Evolutionary conservation across 2,797 vertebrate genomes (phyloP).

Genomic region (Arremon brunneinucha): DNA sequence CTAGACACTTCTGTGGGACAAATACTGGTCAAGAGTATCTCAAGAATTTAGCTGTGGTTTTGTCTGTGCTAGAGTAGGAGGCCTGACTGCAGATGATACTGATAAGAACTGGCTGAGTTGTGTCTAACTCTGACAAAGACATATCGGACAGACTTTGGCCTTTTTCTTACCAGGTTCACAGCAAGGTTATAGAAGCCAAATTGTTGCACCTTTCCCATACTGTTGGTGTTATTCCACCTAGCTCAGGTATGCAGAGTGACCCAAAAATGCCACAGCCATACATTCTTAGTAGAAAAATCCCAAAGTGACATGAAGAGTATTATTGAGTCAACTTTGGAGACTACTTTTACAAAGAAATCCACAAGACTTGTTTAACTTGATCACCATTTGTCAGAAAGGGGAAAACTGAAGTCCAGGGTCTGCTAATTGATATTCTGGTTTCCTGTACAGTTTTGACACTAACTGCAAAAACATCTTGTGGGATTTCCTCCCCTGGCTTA

Average conservation of each 20-base stretch:
- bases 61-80: not conserved
- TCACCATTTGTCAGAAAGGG: not conserved
- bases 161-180: not conserved
- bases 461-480: not conserved
- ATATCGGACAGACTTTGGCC: not conserved
- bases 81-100: not conserved
- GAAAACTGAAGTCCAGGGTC: not conserved
- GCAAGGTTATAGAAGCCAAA: not conserved
- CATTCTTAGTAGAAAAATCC: not conserved
- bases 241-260: not conserved
- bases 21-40: not conserved
- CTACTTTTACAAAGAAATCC: not conserved
- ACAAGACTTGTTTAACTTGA: not conserved
- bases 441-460: not conserved
- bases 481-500: not conserved
- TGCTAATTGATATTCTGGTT: not conserved
- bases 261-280: not conserved
- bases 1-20: not conserved
- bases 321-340: not conserved
- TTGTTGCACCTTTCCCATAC: not conserved
- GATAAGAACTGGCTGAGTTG: not conserved
- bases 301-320: not conserved
- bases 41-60: not conserved
- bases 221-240: not conserved
- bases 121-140: constrained; percentile 5